Evolutionary conservation across 2,888 invertebrate genomes (phyloP).

Genomic region (Dicyrtomina minuta): DNA sequence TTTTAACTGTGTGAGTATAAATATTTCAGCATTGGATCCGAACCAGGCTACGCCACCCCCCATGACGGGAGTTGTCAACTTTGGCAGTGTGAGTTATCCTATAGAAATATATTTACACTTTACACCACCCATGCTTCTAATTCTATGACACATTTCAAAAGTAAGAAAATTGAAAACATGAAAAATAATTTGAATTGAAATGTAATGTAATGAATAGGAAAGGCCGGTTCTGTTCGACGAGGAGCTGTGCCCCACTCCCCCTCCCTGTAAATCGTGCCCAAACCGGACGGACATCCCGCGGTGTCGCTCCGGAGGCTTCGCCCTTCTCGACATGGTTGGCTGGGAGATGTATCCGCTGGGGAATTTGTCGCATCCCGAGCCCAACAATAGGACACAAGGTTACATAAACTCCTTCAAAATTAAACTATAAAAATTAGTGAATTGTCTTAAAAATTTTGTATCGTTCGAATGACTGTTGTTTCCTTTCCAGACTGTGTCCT

Average conservation of each 20-base stretch:
- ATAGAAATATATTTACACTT: too few relatives aligned
- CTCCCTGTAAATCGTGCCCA: constrained; percentile 66
- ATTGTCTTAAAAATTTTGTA: too few relatives aligned
- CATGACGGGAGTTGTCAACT: constrained; percentile 53
- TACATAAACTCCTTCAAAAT: too few relatives aligned
- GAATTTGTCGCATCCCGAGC: constrained; percentile 64
- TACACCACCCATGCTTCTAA: too few relatives aligned
- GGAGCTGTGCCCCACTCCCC: constrained; percentile 65
- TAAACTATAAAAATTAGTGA: too few relatives aligned
- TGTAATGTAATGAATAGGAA: too few relatives aligned
- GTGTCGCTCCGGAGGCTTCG: constrained; percentile 64
- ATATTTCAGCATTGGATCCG: constrained; percentile 59
- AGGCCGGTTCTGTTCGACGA: constrained; percentile 66
- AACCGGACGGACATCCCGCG: constrained; percentile 59
- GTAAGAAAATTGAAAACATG: too few relatives aligned
- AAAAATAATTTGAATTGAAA: too few relatives aligned
- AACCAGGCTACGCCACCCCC: constrained; percentile 61
- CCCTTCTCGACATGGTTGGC: constrained; percentile 63
- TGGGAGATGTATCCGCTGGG: constrained; percentile 62
- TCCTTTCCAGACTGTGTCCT: constrained; percentile 77
- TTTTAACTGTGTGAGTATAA: too few relatives aligned
- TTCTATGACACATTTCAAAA: too few relatives aligned
- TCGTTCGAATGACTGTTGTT: too few relatives aligned
- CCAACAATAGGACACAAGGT: constrained; percentile 62
- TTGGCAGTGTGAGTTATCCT: constrained; percentile 56